Evolutionary conservation across 53 echinoderm and acorn worm genomes (phyloP), one percentile per base, ranked within the genome.

Genomic region (Holothuria scabra): DNA sequence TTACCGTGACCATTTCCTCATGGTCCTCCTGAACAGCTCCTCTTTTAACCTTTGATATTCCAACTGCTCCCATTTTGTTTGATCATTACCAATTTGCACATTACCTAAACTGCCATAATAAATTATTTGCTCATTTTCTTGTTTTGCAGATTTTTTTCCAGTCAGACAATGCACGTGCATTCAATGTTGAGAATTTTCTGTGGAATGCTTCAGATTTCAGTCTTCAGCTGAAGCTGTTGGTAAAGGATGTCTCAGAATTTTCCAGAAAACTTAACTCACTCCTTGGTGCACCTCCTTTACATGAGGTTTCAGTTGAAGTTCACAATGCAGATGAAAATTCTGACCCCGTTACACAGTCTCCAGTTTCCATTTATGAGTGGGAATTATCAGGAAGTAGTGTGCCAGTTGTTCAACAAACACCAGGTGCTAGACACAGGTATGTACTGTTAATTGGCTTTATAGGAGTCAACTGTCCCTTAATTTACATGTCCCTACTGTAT

Each of bases 81-180:
- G n/a, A n/a, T n/a, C n/a, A n/a, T n/a, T n/a, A n/a, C n/a, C n/a
- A n/a, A n/a, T n/a, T n/a, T n/a, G n/a, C n/a, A n/a, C n/a, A n/a
- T n/a, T n/a, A n/a, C n/a, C n/a, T n/a, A n/a, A n/a, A n/a, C n/a
- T n/a, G n/a, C n/a, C n/a, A n/a, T n/a, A 41, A 41, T 8, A 41
- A 41, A 41, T 41, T 8, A 41, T 41, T 26, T 66, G 66, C 24
- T 66, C 9, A 25, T 66, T 28, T 66, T 28, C 66, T 66, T 66
- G 28, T 26, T 66, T 66, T 66, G 66, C 66, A 66, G 66, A 28
- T 66, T 28, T 66, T 66, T 66, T 66, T 66, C 66, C 66, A 66
- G 66, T 25, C 66, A 26, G 66, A 66, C 33, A 66, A 66, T 5
- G 23, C 23, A 2, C 66, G 66, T 23, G 66, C 66, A 65, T 65